phyloP scores from a whole-genome alignment of 2,797 vertebrate genomes.

The Peromyscus aztecus region DNA sequence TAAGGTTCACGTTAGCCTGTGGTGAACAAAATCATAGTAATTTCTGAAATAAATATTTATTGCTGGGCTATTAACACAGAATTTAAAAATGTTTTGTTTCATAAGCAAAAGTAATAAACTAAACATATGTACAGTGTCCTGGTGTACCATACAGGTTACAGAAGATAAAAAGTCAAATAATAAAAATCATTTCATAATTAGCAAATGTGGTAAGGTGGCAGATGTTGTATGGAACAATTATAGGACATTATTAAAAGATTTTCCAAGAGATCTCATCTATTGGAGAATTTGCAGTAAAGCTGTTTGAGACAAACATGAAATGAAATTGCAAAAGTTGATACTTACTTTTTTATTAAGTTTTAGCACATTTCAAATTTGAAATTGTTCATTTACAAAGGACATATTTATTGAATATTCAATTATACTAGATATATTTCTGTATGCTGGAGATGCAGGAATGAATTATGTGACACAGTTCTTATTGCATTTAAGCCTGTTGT shows the following conservation, averaged over 20 bases:
- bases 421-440: not conserved
- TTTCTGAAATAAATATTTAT: conserved; percentile 41
- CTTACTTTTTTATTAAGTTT: not conserved
- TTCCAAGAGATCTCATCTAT: not conserved
- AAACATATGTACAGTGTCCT: not conserved
- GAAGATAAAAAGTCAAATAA: conserved; percentile 12
- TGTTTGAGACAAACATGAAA: not conserved
- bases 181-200: conserved; percentile 42
- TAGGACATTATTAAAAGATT: not conserved
- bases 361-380: not conserved
- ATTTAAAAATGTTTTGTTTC: conserved; percentile 41
- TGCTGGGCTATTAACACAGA: conserved; percentile 30
- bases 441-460: not conserved
- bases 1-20: not conserved
- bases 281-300: not conserved
- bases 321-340: not conserved
- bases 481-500: not conserved
- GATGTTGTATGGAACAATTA: not conserved
- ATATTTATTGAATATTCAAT: not conserved
- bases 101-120: not conserved
- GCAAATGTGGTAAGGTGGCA: not conserved
- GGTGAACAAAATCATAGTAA: not conserved
- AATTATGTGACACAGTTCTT: not conserved
- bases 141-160: not conserved
- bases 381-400: not conserved